Conservation (phyloP, 2,797 vertebrate genomes). For the Enteromius afrohamiltoni region DNA sequence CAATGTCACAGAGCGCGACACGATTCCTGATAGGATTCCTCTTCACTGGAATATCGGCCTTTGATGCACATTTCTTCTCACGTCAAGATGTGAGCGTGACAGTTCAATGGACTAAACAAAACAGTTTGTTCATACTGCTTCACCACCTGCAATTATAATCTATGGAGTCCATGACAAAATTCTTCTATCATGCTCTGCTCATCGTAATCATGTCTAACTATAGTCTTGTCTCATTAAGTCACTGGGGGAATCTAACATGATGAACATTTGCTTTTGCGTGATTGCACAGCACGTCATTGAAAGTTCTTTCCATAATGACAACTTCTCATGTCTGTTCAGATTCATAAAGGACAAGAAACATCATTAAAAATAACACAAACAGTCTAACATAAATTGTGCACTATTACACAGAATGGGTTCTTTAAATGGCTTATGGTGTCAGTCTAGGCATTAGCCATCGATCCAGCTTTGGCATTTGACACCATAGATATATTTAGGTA, state of each 20-base stretch:
- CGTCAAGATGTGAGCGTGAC: background rate
- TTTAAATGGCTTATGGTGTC: background rate
- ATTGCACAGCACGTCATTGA: background rate
- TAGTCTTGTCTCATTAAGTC: constrained; percentile 4
- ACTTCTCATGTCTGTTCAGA: background rate
- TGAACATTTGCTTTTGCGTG: background rate
- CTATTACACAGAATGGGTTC: background rate
- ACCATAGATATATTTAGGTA: background rate
- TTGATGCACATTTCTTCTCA: background rate
- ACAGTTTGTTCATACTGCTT: background rate
- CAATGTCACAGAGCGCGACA: background rate
- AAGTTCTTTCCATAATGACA: background rate
- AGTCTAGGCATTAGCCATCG: background rate
- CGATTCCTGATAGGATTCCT: background rate
- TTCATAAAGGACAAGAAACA: background rate
- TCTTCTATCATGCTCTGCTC: background rate
- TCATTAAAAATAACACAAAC: background rate
- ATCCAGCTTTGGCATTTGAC: background rate
- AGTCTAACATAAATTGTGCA: background rate
- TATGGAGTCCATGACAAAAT: background rate
- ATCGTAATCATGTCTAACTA: background rate
- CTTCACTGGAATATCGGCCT: background rate
- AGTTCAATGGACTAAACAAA: background rate
- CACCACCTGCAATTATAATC: background rate
- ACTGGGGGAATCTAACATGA: background rate